Conservation (phyloP, 2,888 invertebrate genomes). For the Magallana nippona region DNA sequence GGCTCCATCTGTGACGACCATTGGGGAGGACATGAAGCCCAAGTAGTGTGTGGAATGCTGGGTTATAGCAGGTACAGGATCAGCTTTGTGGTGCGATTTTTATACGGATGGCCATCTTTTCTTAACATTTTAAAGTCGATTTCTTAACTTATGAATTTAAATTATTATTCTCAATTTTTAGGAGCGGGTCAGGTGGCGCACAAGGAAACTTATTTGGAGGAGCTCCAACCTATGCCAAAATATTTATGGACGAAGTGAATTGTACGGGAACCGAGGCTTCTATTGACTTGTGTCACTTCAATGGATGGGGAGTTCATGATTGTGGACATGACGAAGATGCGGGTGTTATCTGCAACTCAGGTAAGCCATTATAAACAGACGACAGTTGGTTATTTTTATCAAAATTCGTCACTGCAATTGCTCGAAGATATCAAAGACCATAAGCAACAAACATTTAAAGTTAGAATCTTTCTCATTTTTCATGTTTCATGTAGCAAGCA, state of each 20-base stretch:
- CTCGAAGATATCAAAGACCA: no score
- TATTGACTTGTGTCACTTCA: slow-evolving; percentile 83
- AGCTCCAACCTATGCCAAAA: slow-evolving; percentile 41
- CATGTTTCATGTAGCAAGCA: slow-evolving; percentile 17
- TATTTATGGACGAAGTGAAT: slow-evolving; percentile 70
- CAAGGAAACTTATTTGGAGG: slow-evolving; percentile 39
- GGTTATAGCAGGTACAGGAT: slow-evolving; percentile 44
- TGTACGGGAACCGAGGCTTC: slow-evolving; percentile 84
- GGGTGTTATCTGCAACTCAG: slow-evolving; percentile 80
- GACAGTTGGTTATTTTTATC: no score
- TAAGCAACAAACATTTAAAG: no score
- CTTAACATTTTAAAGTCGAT: no score
- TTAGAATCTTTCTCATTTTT: no score
- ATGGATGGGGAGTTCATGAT: slow-evolving; percentile 86
- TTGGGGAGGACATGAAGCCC: slow-evolving; percentile 45
- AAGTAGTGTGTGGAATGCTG: slow-evolving; percentile 48
- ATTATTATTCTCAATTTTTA: not conserved
- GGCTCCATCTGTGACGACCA: slow-evolving; percentile 49
- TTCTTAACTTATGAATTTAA: no score
- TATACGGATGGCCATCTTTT: not conserved
- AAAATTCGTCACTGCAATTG: no score
- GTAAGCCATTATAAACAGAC: slow-evolving; percentile 39
- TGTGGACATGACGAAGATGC: slow-evolving; percentile 88
- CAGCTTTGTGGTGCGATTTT: not conserved
- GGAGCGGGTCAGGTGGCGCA: slow-evolving; percentile 41